Evolutionary conservation across 2,797 vertebrate species (phyloP).

Genomic region (Spinus pinus): DNA sequence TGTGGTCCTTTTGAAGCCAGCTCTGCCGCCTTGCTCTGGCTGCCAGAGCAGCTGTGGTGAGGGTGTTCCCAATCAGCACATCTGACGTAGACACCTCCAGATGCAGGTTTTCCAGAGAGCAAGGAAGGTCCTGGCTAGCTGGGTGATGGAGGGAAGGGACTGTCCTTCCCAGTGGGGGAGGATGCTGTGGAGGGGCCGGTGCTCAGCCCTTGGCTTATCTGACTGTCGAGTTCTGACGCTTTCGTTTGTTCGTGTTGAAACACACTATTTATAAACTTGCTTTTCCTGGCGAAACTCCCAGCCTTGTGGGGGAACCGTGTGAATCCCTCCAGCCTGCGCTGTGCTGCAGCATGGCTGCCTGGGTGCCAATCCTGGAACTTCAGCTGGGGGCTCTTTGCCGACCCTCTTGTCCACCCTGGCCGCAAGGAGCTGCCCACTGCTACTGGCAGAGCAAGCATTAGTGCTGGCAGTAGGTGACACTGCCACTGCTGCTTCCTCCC

Average conservation of each 20-base stretch:
- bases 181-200: background rate
- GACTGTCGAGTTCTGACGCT: conserved; percentile 5
- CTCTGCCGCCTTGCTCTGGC: background rate
- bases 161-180: background rate
- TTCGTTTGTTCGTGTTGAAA: conserved; percentile 24
- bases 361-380: background rate
- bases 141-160: background rate
- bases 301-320: conserved; percentile 32
- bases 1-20: background rate
- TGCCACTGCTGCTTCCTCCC: fast-evolving
- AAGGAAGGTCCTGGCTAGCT: background rate
- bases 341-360: background rate
- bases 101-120: background rate
- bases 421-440: background rate
- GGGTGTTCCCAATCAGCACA: background rate
- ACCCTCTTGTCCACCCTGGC: fast-evolving
- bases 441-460: fast-evolving
- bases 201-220: background rate
- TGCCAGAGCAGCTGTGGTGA: background rate
- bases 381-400: background rate
- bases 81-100: background rate
- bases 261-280: conserved; percentile 62
- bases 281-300: conserved; percentile 55
- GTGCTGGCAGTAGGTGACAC: background rate
- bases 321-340: conserved; percentile 13